Evolutionary conservation across 2,797 vertebrate species (phyloP), one percentile per base, ranked within the genome.

Genomic region (Myotis daubentonii): DNA sequence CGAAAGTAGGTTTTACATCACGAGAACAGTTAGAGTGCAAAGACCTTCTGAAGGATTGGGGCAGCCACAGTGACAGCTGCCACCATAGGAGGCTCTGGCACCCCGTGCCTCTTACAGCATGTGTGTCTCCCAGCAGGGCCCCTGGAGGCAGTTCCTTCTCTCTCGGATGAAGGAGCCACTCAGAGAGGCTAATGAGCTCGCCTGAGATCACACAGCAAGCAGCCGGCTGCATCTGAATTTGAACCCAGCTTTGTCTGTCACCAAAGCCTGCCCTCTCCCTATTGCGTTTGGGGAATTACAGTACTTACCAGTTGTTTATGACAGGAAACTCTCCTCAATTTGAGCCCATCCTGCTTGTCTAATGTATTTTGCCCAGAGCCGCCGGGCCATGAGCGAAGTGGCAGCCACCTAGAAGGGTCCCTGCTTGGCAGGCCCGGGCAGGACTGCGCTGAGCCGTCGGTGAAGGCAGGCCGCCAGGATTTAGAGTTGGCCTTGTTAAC

Each of bases 401-500:
- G 70, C 33, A 60, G 44, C 49, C n/a, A 25, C 57, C 55, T 57
- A 38, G 41, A 41, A 71, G 23, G 0, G 22, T 30, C 6, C 0
- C 3, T 66, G 72, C 49, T 78, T 53, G 41, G 30, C 76, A 22
- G 8, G 57, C 17, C 33, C 5, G 8, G 23, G 16, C 89, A 89
- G 57, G 76, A 38, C 60, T 20, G 38, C 44, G 44, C 70, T 3
- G 22, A 57, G 79, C 71, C 70, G 25, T 36, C 30, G 30, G 28
- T 44, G 44, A 71, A 62, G 36, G 55, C 33, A 49, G 53, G 13
- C 53, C n/a, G 12, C 0, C 17, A 16, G 22, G 8, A 78, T 76
- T 47, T 51, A 41, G 65, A 70, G 87, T 10, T 84, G 75, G 90
- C 87, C 87, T 88, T 92, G 82, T 81, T 93, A 96, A 78, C 93